Conservation (phyloP, 2,888 invertebrate species). For the Caenorhabditis macrosperma region DNA sequence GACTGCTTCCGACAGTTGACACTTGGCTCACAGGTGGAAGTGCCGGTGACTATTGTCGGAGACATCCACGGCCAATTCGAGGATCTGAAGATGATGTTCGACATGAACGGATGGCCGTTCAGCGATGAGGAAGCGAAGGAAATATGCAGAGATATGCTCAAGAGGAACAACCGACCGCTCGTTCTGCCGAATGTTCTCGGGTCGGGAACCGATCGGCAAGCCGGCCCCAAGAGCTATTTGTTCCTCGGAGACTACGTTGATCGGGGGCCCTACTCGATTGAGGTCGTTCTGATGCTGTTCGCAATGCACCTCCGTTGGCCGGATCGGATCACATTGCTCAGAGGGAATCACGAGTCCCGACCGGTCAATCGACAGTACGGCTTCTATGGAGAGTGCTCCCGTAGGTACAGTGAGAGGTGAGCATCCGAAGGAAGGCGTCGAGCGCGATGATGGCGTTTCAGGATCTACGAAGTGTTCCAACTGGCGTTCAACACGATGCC, state of each 20-base stretch:
- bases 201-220: constrained; percentile 46
- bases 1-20: too few species aligned
- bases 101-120: constrained; percentile 70
- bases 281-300: constrained; percentile 86
- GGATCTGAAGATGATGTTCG: constrained; percentile 71
- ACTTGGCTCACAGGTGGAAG: constrained; percentile 87
- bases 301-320: constrained; percentile 86
- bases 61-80: constrained; percentile 98
- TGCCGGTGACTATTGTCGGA: constrained; percentile 98
- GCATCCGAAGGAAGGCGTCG: constrained; percentile 92
- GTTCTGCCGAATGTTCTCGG: constrained; percentile 23
- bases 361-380: constrained; percentile 83
- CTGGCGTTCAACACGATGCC: constrained; percentile 93
- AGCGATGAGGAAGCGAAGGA: constrained; percentile 59
- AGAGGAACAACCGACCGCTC: constrained; percentile 3
- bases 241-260: constrained; percentile 91
- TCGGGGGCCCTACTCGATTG: constrained; percentile 89
- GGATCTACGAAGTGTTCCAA: constrained; percentile 73
- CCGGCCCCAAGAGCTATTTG: constrained; percentile 77
- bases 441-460: constrained; percentile 82
- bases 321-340: constrained; percentile 89
- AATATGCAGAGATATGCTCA: constrained; percentile 42
- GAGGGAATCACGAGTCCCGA: constrained; percentile 98
- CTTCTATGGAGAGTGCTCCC: constrained; percentile 84
- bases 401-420: constrained; percentile 92